Conservation (phyloP, 2,797 vertebrate genomes). For the Acomys russatus region DNA sequence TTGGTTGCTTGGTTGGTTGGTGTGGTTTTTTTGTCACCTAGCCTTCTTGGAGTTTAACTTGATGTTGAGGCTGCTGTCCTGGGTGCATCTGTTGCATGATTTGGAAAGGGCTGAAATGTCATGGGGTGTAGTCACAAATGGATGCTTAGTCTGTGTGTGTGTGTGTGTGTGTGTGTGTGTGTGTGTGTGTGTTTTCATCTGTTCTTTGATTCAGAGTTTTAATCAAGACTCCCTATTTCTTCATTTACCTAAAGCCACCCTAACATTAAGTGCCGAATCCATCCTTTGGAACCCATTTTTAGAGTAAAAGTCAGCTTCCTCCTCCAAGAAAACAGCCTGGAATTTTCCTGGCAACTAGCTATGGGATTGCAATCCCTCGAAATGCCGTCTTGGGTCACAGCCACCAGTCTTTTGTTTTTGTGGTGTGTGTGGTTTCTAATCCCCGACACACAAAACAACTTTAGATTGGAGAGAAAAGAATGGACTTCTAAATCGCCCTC, state of each 20-base stretch:
- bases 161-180: background rate
- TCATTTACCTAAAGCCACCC: constrained; percentile 54
- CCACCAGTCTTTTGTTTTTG: constrained; percentile 71
- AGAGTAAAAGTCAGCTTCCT: constrained; percentile 53
- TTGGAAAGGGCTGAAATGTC: constrained; percentile 22
- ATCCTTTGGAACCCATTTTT: constrained; percentile 60
- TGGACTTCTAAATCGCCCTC: constrained; percentile 76
- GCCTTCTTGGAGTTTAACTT: constrained; percentile 41
- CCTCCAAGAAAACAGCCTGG: constrained; percentile 42
- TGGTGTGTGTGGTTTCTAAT: constrained; percentile 72
- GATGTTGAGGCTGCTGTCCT: constrained; percentile 15
- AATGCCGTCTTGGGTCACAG: constrained; percentile 55
- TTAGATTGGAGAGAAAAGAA: constrained; percentile 73
- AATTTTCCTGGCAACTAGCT: constrained; percentile 60
- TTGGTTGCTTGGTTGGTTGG: background rate
- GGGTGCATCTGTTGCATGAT: constrained; percentile 19
- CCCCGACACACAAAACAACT: constrained; percentile 74
- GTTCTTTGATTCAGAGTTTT: constrained; percentile 49
- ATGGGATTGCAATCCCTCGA: constrained; percentile 63
- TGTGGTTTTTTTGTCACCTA: background rate
- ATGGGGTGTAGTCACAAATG: background rate
- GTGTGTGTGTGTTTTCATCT: constrained; percentile 13
- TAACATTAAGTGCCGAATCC: constrained; percentile 20
- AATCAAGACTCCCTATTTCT: constrained; percentile 45
- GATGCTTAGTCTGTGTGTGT: background rate